Base-by-base conservation (phyloP, 1,140 invertebrate genomes). In the Bombus sylvicola region DNA sequence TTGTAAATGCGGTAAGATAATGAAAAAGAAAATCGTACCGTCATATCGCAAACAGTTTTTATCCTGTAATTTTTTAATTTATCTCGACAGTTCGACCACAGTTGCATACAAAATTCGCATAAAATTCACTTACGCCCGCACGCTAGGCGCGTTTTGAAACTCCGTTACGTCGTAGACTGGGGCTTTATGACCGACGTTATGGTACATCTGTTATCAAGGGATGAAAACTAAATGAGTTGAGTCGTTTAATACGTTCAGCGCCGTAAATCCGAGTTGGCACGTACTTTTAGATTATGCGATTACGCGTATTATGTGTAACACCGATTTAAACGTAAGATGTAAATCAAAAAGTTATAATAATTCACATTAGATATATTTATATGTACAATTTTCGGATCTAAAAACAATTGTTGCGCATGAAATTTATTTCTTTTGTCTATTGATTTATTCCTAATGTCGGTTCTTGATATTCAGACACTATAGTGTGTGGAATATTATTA, bases 131-230 rank as follows among this genome's bases (percentile, higher is more conserved):
- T 78, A 69, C 9, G 64, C 28, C 18, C 18, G 34, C 22, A 9
- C 34, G 13, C 37, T 34, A 15, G 18, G 37, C 74, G 22, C 37
- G 28, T 34, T 66, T 69, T n/a, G 34, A 25, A 37, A 41, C 81
- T 81, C 62, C 37, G 80, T 66, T 86, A 53, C 39, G 39, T 91
- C 78, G 82, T 80, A 71, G 73, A 86, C 81, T 69, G 73, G 85
- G 83, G 87, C 85, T 92, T 89, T 92, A 92, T 85, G 87, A 78
- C 71, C 64, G 64, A 71, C 85, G 81, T 86, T 87, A 92, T 79
- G 90, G 84, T 85, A 83, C 83, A 57, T 43, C 57, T 18, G 59
- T 77, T 89, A 83, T 89, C 79, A 90, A 73, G 84, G 87, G 81
- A 87, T 53, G 62, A 75, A 66, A 68, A 12, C n/a, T 73, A 74